Percentiles rank a stretch among this genome's conserved stretches.
phyloP scores from a whole-genome alignment of 2,113 vertebrate species.

The Anser cygnoides region DNA sequence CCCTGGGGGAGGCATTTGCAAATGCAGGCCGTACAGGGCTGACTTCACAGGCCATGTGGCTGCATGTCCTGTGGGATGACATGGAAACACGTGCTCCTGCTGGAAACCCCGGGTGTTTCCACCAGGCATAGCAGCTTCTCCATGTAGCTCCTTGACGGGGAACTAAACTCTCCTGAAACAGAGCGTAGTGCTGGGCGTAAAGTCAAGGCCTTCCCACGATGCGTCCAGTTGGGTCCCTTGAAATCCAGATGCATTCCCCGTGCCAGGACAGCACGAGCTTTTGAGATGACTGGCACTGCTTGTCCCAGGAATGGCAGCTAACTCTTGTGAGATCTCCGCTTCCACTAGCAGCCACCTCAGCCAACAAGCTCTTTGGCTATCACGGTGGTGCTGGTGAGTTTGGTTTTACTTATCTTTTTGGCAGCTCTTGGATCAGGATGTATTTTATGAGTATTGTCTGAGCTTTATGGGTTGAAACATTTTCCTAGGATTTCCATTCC shows the following conservation, averaged over 20 bases:
- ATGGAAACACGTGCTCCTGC: not conserved
- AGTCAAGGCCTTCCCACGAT: not conserved
- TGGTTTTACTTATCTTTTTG: not conserved
- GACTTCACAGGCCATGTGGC: not conserved
- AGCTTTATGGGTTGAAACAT: not conserved
- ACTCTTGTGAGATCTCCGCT: not conserved
- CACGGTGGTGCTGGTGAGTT: not conserved
- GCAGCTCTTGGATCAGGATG: not conserved
- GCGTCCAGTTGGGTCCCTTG: not conserved
- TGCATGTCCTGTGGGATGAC: not conserved
- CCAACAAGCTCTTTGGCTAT: not conserved
- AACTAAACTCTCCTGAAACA: not conserved
- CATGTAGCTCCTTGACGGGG: not conserved
- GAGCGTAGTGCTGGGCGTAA: not conserved
- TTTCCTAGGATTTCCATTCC: conserved; percentile 15
- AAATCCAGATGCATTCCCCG: accelerated
- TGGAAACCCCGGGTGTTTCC: not conserved
- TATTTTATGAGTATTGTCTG: not conserved
- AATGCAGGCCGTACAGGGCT: not conserved
- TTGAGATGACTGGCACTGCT: not conserved
- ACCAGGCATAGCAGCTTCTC: not conserved
- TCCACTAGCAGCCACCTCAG: not conserved
- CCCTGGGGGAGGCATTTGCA: not conserved
- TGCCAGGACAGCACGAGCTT: not conserved
- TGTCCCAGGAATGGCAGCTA: not conserved